Base-by-base conservation (phyloP, 2,797 vertebrate genomes). In the Muraenolepis orangiensis region DNA sequence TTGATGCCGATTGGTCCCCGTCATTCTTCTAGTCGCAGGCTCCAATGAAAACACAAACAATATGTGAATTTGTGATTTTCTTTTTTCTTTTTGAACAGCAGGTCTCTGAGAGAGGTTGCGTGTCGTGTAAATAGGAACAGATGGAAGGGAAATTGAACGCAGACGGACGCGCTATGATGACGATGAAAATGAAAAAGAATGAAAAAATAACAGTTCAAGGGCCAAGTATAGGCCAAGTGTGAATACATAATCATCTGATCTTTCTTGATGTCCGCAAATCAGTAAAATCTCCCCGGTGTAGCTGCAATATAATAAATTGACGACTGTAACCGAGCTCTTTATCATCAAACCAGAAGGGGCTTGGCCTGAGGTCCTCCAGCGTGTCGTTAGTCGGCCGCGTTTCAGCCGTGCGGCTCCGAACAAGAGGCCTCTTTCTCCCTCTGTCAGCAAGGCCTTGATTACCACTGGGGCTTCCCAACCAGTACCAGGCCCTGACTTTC, bases 401-500 rank as follows among this genome's bases (percentile, higher is more conserved):
- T 74, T 66, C 72, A 46, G 72, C 76, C n/a, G 70, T 66, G 72
- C 29, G 13, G 36, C 16, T 23, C 72, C 30, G 14, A 70, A 74
- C 76, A 78, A 74, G 51, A 12, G 57, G 20, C 69, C 28, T 69
- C 76, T 73, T 77, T 64, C 69, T 74, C 40, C 68, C 40, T 69
- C 64, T 76, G 69, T 80, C 77, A 84, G 74, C 75, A 79, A 73
- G 73, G 73, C 72, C 72, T 80, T 75, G 66, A 30, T 66, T 20
- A 38, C 76, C 18, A 70, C 30, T 70, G 40, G 64, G 57, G 78
- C 69, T 73, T 77, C 77, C 74, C 82, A 81, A 46, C 67, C 74
- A 78, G 85, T 64, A 80, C 80, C 85, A 84, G 78, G 85, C 78
- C 77, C 76, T 76, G 75, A 75, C 72, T 69, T 28, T 70, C 74